Conservation (phyloP, 2,888 invertebrate genomes). For the Cephus spinipes region DNA sequence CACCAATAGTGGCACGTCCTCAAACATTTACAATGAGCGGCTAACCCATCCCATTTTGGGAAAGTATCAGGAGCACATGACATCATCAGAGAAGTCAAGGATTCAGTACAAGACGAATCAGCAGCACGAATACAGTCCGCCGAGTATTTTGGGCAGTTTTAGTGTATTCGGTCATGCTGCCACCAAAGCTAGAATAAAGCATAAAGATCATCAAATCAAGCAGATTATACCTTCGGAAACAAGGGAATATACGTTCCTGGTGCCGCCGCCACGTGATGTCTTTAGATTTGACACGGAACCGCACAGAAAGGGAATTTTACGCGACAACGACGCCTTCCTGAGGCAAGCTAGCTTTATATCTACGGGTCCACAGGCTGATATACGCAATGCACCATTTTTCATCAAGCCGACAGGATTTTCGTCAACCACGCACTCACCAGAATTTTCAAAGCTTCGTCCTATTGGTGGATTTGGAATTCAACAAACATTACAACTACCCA, state of each 20-base stretch:
- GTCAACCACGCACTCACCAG: conserved; percentile 12
- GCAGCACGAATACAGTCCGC: conserved; percentile 44
- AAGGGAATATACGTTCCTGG: conserved; percentile 55
- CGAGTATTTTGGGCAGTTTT: conserved; percentile 69
- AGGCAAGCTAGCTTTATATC: conserved; percentile 47
- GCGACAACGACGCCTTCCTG: conserved; percentile 48
- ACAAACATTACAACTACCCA: conserved; percentile 36
- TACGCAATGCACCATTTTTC: conserved; percentile 6
- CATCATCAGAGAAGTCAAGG: conserved; percentile 49
- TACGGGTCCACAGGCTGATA: not conserved
- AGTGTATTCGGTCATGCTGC: conserved; percentile 72
- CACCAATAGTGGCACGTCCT: conserved; percentile 42
- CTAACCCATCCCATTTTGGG: conserved; percentile 53
- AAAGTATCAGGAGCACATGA: conserved; percentile 59
- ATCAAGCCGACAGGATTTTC: conserved; percentile 18
- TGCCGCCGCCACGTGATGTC: conserved; percentile 57
- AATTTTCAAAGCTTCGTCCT: conserved; percentile 40
- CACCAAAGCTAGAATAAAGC: conserved; percentile 57
- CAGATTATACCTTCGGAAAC: conserved; percentile 49
- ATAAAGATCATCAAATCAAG: conserved; percentile 27
- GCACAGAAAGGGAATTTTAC: conserved; percentile 47
- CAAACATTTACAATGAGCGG: conserved; percentile 44
- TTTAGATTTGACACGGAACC: conserved; percentile 56
- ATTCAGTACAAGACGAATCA: conserved; percentile 7
- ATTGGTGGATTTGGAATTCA: conserved; percentile 25